These are phyloP conservation scores for Mamestra configurata DNA, from an alignment of 1,140 invertebrate species.

Conservation along the genomic window DNA sequence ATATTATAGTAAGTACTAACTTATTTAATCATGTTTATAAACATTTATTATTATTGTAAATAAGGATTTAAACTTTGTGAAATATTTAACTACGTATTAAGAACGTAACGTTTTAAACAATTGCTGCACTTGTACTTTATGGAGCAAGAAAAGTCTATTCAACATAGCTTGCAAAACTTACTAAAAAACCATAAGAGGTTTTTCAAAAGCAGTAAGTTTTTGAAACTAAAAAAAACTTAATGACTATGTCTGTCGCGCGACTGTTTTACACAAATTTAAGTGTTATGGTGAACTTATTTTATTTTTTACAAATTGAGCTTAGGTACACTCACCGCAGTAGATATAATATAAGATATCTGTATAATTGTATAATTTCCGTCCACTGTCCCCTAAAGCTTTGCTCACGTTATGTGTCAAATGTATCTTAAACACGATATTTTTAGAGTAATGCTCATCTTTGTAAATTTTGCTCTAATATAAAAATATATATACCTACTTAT, in stretches of 20 bases:
- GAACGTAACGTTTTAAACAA: neutral
- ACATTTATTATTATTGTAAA: constrained; percentile 32
- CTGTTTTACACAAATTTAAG: too few relatives aligned
- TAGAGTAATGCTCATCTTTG: neutral
- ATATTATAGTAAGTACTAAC: constrained; percentile 36
- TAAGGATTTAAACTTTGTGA: constrained; percentile 17
- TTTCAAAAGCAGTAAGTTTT: too few relatives aligned
- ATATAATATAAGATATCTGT: neutral
- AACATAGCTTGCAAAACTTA: too few relatives aligned
- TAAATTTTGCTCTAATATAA: constrained; percentile 22
- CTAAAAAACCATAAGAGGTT: too few relatives aligned
- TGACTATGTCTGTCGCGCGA: neutral
- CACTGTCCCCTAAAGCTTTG: constrained; percentile 15
- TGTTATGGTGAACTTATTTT: too few relatives aligned
- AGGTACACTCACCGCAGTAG: neutral
- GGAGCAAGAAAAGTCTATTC: neutral
- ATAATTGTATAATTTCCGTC: constrained; percentile 34
- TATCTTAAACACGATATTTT: constrained; percentile 1
- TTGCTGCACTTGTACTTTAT: neutral
- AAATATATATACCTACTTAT: neutral
- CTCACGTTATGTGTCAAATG: constrained; percentile 49
- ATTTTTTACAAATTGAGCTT: neutral
- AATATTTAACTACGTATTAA: neutral
- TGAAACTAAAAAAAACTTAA: too few relatives aligned
- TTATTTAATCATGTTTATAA: constrained; percentile 40